Conservation (phyloP, 2,113 vertebrate species). For the Shinisaurus crocodilurus region DNA sequence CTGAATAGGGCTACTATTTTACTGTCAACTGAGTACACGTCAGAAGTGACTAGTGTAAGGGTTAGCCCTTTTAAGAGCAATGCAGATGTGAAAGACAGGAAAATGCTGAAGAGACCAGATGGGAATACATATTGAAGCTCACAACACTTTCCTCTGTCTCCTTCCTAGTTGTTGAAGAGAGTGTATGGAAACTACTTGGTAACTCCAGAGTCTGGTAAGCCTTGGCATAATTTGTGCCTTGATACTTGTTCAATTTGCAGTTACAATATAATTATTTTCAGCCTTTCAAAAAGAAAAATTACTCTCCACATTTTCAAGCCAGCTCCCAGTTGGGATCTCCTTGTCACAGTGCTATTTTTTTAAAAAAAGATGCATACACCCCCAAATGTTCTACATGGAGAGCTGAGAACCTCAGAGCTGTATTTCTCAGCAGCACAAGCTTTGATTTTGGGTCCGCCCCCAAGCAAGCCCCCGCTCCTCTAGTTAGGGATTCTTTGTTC, state of each 20-base stretch:
- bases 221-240: slow-evolving; percentile 25
- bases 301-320: not conserved
- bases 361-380: not conserved
- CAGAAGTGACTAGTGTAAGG: not conserved
- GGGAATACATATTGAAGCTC: not conserved
- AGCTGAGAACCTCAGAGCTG: not conserved
- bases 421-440: slow-evolving; percentile 40
- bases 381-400: not conserved
- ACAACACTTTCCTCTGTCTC: slow-evolving; percentile 51
- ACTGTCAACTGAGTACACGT: too few species aligned
- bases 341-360: not conserved
- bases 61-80: not conserved
- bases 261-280: slow-evolving; percentile 26
- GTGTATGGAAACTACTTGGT: slow-evolving; percentile 90
- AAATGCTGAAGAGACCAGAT: not conserved
- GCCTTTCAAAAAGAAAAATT: slow-evolving; percentile 26
- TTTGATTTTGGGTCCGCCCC: slow-evolving; percentile 54
- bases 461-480: slow-evolving; percentile 36
- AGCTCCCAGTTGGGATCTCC: slow-evolving; percentile 12
- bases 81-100: not conserved
- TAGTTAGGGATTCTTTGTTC: slow-evolving; percentile 55
- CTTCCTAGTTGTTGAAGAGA: slow-evolving; percentile 89
- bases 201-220: slow-evolving; percentile 87
- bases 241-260: not conserved
- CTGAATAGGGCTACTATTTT: too few species aligned